A percentile compares a stretch with the other conserved stretches of the same genome.
phyloP scores from a whole-genome alignment of 2,888 invertebrate species.

The Mayetiola destructor region DNA sequence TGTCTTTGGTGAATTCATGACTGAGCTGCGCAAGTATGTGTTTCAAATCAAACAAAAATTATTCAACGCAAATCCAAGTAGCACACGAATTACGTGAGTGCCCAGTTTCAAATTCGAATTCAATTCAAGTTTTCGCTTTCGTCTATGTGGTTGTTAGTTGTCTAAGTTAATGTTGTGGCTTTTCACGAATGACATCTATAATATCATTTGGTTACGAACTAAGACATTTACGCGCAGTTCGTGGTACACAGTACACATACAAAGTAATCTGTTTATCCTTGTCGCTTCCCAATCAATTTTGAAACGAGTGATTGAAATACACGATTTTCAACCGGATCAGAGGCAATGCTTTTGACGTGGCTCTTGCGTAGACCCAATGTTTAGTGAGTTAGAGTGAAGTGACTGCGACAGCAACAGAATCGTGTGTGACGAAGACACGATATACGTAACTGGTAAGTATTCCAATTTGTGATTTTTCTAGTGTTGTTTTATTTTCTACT shows the following conservation, averaged over 20 bases:
- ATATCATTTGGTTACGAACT: not conserved
- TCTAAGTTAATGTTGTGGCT: not conserved
- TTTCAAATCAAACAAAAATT: not conserved
- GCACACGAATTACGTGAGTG: not conserved
- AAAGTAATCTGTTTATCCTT: not conserved
- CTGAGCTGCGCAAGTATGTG: not conserved
- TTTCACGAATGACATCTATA: not conserved
- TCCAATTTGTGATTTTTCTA: constrained; percentile 7
- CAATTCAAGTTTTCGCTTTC: not conserved
- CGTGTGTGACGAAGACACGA: constrained; percentile 68
- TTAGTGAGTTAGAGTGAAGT: constrained; percentile 5
- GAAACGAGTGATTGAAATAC: not conserved
- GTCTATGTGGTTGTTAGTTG: too few relatives aligned
- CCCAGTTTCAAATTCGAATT: constrained; percentile 1
- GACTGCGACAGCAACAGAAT: constrained; percentile 42
- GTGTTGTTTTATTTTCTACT: not conserved
- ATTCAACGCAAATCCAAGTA: not conserved
- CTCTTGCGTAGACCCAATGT: constrained; percentile 49
- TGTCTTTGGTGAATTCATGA: too few relatives aligned
- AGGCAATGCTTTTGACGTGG: constrained; percentile 54
- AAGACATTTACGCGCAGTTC: not conserved
- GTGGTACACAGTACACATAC: not conserved
- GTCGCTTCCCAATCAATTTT: not conserved
- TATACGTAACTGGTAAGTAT: constrained; percentile 85
- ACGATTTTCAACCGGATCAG: not conserved